Conservation (phyloP, 2,888 invertebrate genomes). For the Athalia rosae region DNA sequence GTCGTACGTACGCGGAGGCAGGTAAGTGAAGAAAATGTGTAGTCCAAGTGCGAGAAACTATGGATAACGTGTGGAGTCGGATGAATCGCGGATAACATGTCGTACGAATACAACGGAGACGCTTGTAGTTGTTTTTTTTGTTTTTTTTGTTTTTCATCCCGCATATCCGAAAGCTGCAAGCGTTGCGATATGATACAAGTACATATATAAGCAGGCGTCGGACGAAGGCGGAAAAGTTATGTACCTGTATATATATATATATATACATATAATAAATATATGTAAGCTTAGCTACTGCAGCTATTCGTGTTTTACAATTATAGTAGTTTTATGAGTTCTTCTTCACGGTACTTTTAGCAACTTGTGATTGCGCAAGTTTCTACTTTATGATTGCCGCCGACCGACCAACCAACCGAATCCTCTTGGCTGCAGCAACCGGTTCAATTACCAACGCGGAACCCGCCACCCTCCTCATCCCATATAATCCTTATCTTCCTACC, state of each 20-base stretch:
- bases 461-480: slow-evolving; percentile 49
- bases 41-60: no score
- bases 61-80: no score
- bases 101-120: no score
- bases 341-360: slow-evolving; percentile 65
- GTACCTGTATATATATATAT: no score
- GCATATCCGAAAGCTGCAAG: background rate
- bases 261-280: background rate
- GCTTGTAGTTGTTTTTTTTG: slow-evolving; percentile 42
- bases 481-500: no score
- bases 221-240: background rate
- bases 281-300: background rate
- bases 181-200: background rate
- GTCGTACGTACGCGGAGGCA: no score
- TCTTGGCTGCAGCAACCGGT: no score
- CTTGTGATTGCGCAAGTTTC: slow-evolving; percentile 71
- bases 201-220: background rate
- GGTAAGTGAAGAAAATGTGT: no score
- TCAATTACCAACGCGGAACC: slow-evolving; percentile 62
- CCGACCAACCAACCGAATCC: slow-evolving; percentile 44
- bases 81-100: no score
- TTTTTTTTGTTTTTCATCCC: background rate
- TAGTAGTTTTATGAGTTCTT: slow-evolving; percentile 70
- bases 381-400: slow-evolving; percentile 66
- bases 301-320: slow-evolving; percentile 68